These are phyloP conservation scores for Trochalopteron elliotii DNA, from an alignment of 2,113 vertebrate species.

Conservation along the genomic window DNA sequence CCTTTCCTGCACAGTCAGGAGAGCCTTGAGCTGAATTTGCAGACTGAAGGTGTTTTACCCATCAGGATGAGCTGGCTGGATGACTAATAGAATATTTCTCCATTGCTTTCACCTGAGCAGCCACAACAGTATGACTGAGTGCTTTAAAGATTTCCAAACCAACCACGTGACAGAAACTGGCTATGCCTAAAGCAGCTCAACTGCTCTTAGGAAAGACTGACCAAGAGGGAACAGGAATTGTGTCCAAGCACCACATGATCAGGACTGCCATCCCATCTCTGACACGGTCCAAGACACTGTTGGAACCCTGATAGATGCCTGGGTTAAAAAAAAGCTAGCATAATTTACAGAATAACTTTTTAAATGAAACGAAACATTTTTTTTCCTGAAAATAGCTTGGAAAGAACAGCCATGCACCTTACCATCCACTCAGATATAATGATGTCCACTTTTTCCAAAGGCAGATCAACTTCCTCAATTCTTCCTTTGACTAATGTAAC, in stretches of 20 bases:
- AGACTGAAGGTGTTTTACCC: neutral
- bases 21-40: neutral
- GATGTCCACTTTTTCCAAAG: constrained; percentile 91
- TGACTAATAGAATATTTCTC: neutral
- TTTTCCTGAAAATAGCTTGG: neutral
- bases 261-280: neutral
- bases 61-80: neutral
- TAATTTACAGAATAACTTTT: neutral
- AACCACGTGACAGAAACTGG: neutral
- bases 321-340: neutral
- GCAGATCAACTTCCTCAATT: constrained; percentile 91
- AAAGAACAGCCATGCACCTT: constrained; percentile 59
- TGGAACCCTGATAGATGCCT: neutral
- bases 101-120: neutral
- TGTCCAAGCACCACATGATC: neutral
- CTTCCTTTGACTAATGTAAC: constrained; percentile 91
- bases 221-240: neutral
- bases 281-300: neutral
- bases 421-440: constrained; percentile 99
- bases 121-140: neutral
- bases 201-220: neutral
- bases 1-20: neutral
- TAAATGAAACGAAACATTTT: neutral
- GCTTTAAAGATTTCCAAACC: neutral
- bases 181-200: neutral